Evolutionary conservation across 2,888 invertebrate genomes (phyloP).

Genomic region (Pseudanteris insignis): DNA sequence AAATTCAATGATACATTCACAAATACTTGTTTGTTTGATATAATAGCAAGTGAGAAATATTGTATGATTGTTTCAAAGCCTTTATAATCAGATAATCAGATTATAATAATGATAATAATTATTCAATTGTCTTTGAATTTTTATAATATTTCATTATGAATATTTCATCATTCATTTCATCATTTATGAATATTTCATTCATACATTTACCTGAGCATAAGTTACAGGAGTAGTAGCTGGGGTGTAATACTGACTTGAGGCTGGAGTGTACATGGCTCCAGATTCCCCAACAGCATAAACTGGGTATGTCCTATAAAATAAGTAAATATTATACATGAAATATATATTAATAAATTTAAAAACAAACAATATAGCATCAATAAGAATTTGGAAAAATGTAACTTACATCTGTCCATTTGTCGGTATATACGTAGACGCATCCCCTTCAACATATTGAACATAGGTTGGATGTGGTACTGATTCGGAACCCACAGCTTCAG

Average conservation of each 20-base stretch:
- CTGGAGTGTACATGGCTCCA: slow-evolving; percentile 72
- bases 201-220: slow-evolving; percentile 75
- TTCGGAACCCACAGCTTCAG: slow-evolving; percentile 68
- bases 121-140: neutral
- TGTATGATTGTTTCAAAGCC: too few relatives aligned
- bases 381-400: neutral
- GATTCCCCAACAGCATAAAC: slow-evolving; percentile 80
- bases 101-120: too few relatives aligned
- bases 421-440: slow-evolving; percentile 70
- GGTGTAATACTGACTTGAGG: slow-evolving; percentile 78
- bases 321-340: slow-evolving; percentile 2
- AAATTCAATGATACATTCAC: too few relatives aligned
- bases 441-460: slow-evolving; percentile 74
- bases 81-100: too few relatives aligned
- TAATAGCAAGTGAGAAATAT: too few relatives aligned
- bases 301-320: slow-evolving; percentile 74
- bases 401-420: slow-evolving; percentile 74
- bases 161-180: neutral
- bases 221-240: slow-evolving; percentile 72
- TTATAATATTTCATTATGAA: neutral
- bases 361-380: neutral
- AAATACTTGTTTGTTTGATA: too few relatives aligned
- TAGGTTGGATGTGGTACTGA: slow-evolving; percentile 71
- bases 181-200: neutral
- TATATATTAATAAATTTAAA: neutral